Base-by-base conservation (phyloP, 2,797 vertebrate species). In the Syngnathus rostellatus region DNA sequence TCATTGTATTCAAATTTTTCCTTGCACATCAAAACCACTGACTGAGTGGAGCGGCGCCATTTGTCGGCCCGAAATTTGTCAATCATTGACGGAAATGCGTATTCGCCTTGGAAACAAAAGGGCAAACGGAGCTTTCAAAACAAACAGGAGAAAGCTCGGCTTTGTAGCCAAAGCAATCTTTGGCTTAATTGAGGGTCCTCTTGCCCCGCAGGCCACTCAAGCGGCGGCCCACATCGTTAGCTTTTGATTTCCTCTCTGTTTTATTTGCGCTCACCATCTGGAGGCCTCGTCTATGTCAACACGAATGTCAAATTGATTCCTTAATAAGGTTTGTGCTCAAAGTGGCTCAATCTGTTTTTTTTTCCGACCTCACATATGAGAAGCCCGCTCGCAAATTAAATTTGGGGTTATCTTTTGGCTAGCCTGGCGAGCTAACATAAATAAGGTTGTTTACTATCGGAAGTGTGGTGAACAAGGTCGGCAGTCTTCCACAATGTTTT, bases 131-230 rank as follows among this genome's bases (percentile, higher is more conserved):
- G 54, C 3, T 37, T 57, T 31, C 25, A 57, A 37, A 57, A 37
- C 55, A 57, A 57, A 57, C 17, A 57, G 5, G 6, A 37, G 31
- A 5, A 37, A 31, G 55, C 11, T 57, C 16, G 12, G 25, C 55
- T 57, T 7, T 8, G 6, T 3, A 7, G 3, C 14, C 5, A 17
- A 37, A 57, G 68, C 70, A 76, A 78, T 84, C 80, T 81, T 67
- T 0, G 43, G 87, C 85, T 31, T 91, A 90, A 91, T 91, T 89
- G 91, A 85, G 84, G 88, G 89, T 89, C 87, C 90, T 85, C 87
- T 83, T 76, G 80, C 86, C 88, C 87, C 76, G 39, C 72, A 61
- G 74, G 79, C 73, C 81, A 82, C 83, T 84, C 85, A 85, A 83
- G 81, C 81, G 81, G 78, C 76, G 78, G 57, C 79, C 73, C 83